Evolutionary conservation across 2,888 invertebrate species (phyloP).

Genomic region (Drosophila quinaria): DNA sequence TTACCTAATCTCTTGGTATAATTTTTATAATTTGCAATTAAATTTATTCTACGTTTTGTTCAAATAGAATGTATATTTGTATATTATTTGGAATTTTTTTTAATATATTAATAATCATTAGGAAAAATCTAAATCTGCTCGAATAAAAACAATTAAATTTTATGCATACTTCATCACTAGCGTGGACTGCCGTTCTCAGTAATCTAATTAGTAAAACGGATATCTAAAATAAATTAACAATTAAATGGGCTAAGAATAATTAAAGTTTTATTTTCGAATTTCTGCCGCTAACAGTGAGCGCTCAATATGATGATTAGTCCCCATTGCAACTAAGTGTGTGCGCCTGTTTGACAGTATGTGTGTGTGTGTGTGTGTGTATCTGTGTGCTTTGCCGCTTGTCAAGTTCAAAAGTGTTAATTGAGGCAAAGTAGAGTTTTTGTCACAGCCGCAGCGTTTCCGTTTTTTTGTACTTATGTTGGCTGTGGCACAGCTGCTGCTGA

Average conservation of each 20-base stretch:
- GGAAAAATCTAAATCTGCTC: no score
- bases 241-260: neutral
- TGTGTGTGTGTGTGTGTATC: slow-evolving; percentile 7
- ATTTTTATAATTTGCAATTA: neutral
- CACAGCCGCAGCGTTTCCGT: slow-evolving; percentile 65
- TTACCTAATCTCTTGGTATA: neutral
- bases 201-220: neutral
- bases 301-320: slow-evolving; percentile 13
- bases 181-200: no score
- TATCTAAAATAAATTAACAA: no score
- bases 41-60: neutral
- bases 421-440: slow-evolving; percentile 62
- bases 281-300: neutral
- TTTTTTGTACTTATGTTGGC: slow-evolving; percentile 26
- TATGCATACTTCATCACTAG: no score
- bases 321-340: slow-evolving; percentile 5
- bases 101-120: neutral
- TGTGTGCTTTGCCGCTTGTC: slow-evolving; percentile 37
- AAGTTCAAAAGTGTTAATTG: slow-evolving; percentile 81
- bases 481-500: slow-evolving; percentile 16
- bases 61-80: neutral
- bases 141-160: no score
- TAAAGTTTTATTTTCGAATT: neutral
- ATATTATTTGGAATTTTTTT: neutral
- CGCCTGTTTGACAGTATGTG: neutral